Conservation (phyloP, 2,113 vertebrate species). For the Pachyramphus minor region DNA sequence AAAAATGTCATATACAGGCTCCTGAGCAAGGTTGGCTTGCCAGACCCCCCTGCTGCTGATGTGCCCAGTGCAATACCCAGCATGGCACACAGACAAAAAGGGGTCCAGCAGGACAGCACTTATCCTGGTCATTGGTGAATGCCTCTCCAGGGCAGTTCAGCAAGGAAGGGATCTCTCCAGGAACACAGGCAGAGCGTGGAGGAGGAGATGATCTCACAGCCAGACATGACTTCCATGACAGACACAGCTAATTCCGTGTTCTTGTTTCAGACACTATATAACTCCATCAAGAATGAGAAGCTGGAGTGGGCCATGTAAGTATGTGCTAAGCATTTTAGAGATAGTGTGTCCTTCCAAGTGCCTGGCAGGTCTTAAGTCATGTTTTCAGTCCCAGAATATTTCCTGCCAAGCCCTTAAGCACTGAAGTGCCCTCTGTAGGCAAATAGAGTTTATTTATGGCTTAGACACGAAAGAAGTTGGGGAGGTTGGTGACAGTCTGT, state of each 20-base stretch:
- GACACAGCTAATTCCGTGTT: conserved; percentile 14
- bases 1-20: neutral
- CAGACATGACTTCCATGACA: neutral
- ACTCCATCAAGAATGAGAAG: conserved; percentile 98
- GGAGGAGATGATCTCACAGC: neutral
- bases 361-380: neutral
- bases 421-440: neutral
- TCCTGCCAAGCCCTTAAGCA: neutral
- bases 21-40: neutral
- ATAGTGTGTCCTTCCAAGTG: neutral
- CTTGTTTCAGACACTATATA: conserved; percentile 86
- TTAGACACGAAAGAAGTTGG: neutral
- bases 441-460: neutral
- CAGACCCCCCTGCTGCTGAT: neutral
- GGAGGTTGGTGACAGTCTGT: neutral
- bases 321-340: neutral
- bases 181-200: neutral
- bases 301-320: conserved; percentile 99
- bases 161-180: neutral
- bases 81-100: accelerated
- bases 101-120: neutral
- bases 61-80: neutral
- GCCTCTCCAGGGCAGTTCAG: neutral
- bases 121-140: neutral
- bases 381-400: neutral